phyloP scores from a whole-genome alignment of 2,797 vertebrate species.

The Novumbra hubbsi region DNA sequence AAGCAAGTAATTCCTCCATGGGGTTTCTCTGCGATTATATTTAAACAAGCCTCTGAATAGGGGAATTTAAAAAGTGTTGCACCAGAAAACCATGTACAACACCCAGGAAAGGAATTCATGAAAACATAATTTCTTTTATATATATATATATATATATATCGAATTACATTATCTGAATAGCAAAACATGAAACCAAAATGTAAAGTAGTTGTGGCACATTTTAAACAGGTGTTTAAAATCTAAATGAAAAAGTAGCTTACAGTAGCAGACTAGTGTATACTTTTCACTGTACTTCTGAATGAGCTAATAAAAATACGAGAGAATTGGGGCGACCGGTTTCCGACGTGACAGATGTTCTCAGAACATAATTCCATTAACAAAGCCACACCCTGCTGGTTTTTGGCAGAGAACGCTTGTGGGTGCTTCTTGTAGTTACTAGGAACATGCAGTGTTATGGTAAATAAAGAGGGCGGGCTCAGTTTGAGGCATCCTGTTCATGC shows the following conservation, averaged over 20 bases:
- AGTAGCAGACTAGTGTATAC: neutral
- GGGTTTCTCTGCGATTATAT: neutral
- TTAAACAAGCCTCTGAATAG: neutral
- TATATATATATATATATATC: no score
- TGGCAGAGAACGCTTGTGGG: neutral
- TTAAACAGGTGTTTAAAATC: neutral
- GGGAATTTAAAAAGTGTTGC: neutral
- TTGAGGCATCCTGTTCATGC: neutral
- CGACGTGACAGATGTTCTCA: slow-evolving; percentile 24
- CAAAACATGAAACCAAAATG: no score
- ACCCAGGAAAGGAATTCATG: neutral
- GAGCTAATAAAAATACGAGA: slow-evolving; percentile 7
- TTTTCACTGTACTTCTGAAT: neutral
- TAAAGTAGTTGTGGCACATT: neutral
- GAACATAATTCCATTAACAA: slow-evolving; percentile 43
- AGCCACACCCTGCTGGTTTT: slow-evolving; percentile 40
- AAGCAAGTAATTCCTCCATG: neutral
- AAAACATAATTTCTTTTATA: neutral
- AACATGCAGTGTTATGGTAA: neutral
- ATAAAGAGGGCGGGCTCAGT: neutral
- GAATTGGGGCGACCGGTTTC: slow-evolving; percentile 24
- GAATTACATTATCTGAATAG: no score
- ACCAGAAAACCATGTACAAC: neutral
- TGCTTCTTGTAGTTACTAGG: neutral
- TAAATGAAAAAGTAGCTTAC: slow-evolving; percentile 1